A percentile compares a stretch with the other conserved stretches of the same genome.
These are phyloP conservation scores for Drosophila conformis DNA, from an alignment of 2,888 invertebrate genomes.

Conservation along the genomic window DNA sequence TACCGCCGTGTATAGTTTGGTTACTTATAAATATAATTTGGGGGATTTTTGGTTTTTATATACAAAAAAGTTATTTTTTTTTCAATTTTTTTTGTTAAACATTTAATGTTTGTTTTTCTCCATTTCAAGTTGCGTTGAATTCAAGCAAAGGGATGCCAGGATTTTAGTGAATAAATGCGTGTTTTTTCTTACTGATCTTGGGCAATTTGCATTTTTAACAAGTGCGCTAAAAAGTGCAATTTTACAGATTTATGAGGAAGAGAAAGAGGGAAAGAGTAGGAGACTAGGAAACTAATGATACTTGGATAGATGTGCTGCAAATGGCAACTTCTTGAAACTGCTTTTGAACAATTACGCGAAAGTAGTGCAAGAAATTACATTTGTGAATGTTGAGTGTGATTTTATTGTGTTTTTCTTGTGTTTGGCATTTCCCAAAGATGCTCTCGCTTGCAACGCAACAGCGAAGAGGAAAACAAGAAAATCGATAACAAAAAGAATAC, in stretches of 20 bases:
- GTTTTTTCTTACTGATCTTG: conserved; percentile 5
- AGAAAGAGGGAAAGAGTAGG: neutral
- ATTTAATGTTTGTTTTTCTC: conserved; percentile 62
- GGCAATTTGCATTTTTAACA: conserved; percentile 83
- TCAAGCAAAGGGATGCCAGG: conserved; percentile 18
- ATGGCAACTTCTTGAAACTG: conserved; percentile 77
- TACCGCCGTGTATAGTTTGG: conserved; percentile 49
- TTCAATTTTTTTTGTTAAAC: conserved; percentile 43
- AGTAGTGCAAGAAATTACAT: conserved; percentile 82
- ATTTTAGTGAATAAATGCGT: conserved; percentile 5
- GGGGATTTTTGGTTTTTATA: conserved; percentile 58
- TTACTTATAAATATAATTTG: conserved; percentile 62
- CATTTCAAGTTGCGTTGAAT: conserved; percentile 27
- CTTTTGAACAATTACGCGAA: conserved; percentile 70
- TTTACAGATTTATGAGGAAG: conserved; percentile 45
- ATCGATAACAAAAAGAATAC: conserved; percentile 3
- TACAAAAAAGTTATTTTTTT: conserved; percentile 54
- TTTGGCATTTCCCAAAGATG: conserved; percentile 30
- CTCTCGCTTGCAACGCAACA: conserved; percentile 32
- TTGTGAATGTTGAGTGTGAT: conserved; percentile 52
- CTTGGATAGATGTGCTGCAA: conserved; percentile 54
- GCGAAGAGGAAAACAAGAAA: conserved; percentile 1
- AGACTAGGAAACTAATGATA: conserved; percentile 7
- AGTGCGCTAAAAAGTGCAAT: conserved; percentile 84
- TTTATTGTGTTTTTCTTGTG: neutral